Evolutionary conservation across 2,888 invertebrate species (phyloP), one percentile per base, ranked within the genome.

Genomic region (Luffia ferchaultella): DNA sequence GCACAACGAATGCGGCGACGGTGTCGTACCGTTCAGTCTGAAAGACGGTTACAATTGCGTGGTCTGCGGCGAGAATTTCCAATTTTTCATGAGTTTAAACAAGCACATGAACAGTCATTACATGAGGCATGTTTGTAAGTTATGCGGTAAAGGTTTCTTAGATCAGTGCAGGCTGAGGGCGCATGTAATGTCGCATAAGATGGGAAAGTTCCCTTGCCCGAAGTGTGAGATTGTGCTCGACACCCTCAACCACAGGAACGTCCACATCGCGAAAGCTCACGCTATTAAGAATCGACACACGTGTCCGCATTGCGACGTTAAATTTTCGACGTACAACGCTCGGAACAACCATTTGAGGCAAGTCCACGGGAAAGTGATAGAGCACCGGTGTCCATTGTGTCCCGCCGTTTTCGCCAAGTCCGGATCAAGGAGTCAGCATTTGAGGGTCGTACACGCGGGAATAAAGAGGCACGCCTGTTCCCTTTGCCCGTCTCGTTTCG

Each of bases 91-190:
- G 0, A 76, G 71, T 54, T 57, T 82, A 2, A 80, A 82, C 52
- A 70, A 60, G 0, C 82, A 82, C 54, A 70, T 77, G 58, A 80
- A 82, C 45, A 62, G 62, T n/a, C 82, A 83, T 45, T 76, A 70
- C 55, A 76, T 73, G 0, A 71, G 76, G 44, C 71, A 73, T 45
- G 72, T 82, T 15, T 83, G 82, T 46, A 70, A 66, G 17, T 64
- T 67, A 42, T 83, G 82, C 51, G 80, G 80, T 0, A 80, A 79
- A 62, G 62, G 72, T 0, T 80, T 79, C 49, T 63, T 75, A 0
- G 67, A 68, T 0, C 57, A 59, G 1, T 62, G 66, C 16, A 65
- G 76, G n/a, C 59, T 79, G 0, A 69, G 70, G 55, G 60, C 76
- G 0, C 82, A 83, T 54, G 60, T 77, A 16, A 53, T 63, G 0